Evolutionary conservation across 2,797 vertebrate genomes (phyloP), one percentile per base, ranked within the genome.

Genomic region (Cynopterus sphinx): DNA sequence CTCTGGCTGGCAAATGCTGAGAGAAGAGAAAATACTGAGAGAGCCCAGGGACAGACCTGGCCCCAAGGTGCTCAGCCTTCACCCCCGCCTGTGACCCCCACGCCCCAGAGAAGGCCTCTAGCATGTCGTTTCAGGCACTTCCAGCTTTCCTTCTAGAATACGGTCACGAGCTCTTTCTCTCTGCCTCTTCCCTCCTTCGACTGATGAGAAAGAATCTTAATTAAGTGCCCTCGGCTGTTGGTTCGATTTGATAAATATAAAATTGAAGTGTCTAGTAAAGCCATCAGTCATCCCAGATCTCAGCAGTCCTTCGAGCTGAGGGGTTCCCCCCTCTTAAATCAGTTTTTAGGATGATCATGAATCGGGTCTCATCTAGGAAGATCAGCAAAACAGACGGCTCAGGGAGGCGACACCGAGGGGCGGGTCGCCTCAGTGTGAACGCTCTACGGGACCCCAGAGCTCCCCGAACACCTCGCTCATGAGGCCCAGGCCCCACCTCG

Each of bases 181-280:
- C 83, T 33, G 46, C 57, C 87, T 79, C 91, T 88, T 87, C 90
- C 85, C 87, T n/a, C 39, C 51, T 63, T 93, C 55, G 51, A 22
- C 95, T 93, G 95, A 91, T 49, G 57, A 96, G 96, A 97, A 67
- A 95, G 90, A 97, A 94, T 96, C 97, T 96, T 98, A 97, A 98
- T 97, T 96, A 98, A 98, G 96, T 86, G 75, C 61, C 92, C 93
- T 41, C 36, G 12, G 0, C 91, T 95, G 79, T 89, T 97, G 97
- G 96, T 95, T 98, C 97, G 87, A 98, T 97, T 97, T 95, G 94
- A 98, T 97, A 97, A 97, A 94, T 94, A 97, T 86, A 73, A 97
- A 97, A 94, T 31, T 82, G 88, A 90, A 96, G 96, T 67, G 57
- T 55, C 78, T 96, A 94, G 98, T 97, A 97, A 97, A 97, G 94